phyloP scores from a whole-genome alignment of 2,888 invertebrate genomes.

The Alloscopus bannaensis region DNA sequence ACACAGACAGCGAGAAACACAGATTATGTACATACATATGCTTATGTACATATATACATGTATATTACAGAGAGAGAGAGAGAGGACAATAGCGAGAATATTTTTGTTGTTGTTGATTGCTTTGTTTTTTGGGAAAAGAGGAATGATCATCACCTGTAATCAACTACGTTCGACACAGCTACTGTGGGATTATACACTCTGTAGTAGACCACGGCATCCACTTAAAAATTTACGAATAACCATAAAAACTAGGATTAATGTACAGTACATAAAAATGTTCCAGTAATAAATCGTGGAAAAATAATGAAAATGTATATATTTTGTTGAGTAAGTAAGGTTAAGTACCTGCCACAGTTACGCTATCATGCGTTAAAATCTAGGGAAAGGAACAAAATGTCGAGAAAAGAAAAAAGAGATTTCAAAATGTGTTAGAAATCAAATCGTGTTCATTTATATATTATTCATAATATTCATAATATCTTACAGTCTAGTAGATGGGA shows the following conservation, averaged over 20 bases:
- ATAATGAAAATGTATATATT: slow-evolving; percentile 13
- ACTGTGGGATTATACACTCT: slow-evolving; percentile 80
- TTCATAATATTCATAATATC: not conserved
- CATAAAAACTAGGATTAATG: slow-evolving; percentile 25
- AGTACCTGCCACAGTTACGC: slow-evolving; percentile 53
- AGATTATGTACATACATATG: not conserved
- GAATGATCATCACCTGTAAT: slow-evolving; percentile 65
- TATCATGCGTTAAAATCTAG: slow-evolving; percentile 60
- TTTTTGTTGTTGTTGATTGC: not conserved
- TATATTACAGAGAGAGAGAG: not conserved
- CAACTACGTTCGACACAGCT: slow-evolving; percentile 72
- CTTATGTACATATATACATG: not conserved
- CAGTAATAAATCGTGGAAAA: not conserved
- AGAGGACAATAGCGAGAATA: not conserved
- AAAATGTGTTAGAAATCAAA: slow-evolving; percentile 23
- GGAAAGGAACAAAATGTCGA: slow-evolving; percentile 48
- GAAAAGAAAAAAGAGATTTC: slow-evolving; percentile 25
- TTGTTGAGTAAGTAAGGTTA: slow-evolving; percentile 9
- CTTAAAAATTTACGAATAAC: slow-evolving; percentile 48
- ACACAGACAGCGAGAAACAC: not conserved
- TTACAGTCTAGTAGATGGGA: too few relatives aligned
- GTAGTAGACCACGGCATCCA: slow-evolving; percentile 96
- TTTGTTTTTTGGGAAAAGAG: slow-evolving; percentile 22
- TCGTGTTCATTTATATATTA: not conserved
- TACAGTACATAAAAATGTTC: slow-evolving; percentile 21